Evolutionary conservation across 2,797 vertebrate species (phyloP).

Genomic region (Diglossa cyanea): DNA sequence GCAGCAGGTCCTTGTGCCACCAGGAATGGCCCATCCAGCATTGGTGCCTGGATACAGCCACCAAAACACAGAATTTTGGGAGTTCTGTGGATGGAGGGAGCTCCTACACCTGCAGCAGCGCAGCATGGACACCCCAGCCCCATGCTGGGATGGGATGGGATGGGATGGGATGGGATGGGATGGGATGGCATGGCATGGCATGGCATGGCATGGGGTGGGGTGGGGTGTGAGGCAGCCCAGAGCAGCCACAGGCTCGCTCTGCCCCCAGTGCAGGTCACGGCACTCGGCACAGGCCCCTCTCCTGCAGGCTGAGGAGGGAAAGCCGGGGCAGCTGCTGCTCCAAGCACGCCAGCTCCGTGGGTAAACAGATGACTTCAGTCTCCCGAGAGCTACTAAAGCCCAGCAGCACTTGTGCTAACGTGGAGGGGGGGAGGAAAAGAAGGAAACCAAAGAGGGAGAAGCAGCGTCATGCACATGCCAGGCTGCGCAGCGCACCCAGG

Average conservation of each 20-base stretch:
- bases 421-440: background rate
- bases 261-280: rapidly evolving
- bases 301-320: background rate
- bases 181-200: background rate
- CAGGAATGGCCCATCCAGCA: rapidly evolving
- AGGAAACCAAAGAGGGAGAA: background rate
- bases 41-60: rapidly evolving
- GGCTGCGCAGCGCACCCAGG: background rate
- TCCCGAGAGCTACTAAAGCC: background rate
- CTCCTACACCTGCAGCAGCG: rapidly evolving
- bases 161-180: background rate
- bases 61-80: rapidly evolving
- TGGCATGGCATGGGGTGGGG: background rate
- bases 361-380: slow-evolving; percentile 53
- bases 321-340: background rate
- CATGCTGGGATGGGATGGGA: rapidly evolving
- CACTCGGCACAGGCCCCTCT: background rate
- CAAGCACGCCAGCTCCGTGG: background rate
- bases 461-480: rapidly evolving
- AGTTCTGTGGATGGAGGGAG: rapidly evolving
- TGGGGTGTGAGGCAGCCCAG: background rate
- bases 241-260: rapidly evolving
- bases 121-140: rapidly evolving
- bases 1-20: rapidly evolving
- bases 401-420: background rate